Conservation (phyloP, 2,113 vertebrate species). For the Tachysurus fulvidraco region DNA sequence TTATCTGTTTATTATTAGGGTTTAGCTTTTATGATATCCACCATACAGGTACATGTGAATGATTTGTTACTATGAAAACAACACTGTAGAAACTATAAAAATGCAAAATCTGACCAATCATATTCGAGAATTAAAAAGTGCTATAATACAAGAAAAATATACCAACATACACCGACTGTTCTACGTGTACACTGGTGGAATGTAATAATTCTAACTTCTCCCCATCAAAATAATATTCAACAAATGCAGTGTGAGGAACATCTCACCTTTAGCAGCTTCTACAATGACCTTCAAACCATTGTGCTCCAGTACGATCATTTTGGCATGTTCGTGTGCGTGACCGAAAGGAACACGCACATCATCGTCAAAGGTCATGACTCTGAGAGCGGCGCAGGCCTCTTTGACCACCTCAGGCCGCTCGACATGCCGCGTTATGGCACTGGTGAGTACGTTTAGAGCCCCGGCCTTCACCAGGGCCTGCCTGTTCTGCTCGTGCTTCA, state of each 20-base stretch:
- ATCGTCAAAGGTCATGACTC: conserved; percentile 91
- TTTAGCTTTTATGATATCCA: neutral
- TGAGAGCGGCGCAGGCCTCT: conserved; percentile 76
- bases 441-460: conserved; percentile 73
- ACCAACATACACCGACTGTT: neutral
- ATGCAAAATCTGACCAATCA: neutral
- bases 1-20: neutral
- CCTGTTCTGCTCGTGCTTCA: conserved; percentile 92
- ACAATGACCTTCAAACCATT: conserved; percentile 84
- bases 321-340: conserved; percentile 88
- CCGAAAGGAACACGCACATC: conserved; percentile 91
- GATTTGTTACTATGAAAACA: neutral
- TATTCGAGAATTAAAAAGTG: neutral
- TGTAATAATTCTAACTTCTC: neutral
- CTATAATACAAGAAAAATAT: neutral
- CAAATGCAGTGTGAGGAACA: neutral
- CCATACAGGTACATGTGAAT: neutral
- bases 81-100: neutral
- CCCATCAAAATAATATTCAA: neutral
- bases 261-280: conserved; percentile 85
- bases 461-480: conserved; percentile 83
- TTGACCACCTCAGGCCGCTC: conserved; percentile 70
- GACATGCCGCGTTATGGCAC: conserved; percentile 68
- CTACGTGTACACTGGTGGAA: neutral
- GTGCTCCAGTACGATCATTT: conserved; percentile 88